Evolutionary conservation across 2,113 vertebrate genomes (phyloP).

Genomic region (Thunnus maccoyii): DNA sequence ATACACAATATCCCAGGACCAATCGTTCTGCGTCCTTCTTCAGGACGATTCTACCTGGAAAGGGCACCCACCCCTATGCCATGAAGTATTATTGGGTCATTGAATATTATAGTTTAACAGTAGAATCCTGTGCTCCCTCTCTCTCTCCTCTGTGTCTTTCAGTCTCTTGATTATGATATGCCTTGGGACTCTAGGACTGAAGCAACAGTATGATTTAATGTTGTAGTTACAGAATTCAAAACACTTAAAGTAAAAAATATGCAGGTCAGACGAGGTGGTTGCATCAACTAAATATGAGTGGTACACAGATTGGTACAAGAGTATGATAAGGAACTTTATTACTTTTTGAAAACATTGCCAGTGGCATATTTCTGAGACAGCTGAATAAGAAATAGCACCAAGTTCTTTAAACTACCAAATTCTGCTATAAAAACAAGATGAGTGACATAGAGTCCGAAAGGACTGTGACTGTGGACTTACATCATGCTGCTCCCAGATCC

Average conservation of each 20-base stretch:
- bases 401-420: constrained; percentile 50
- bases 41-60: too few species aligned
- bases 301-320: constrained; percentile 11
- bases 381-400: constrained; percentile 44
- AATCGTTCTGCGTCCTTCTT: too few species aligned
- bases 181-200: neutral
- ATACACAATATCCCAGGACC: too few species aligned
- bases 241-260: constrained; percentile 23
- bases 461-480: constrained; percentile 65
- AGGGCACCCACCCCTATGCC: too few species aligned
- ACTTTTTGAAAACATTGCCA: constrained; percentile 57
- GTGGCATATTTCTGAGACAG: constrained; percentile 29
- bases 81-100: constrained; percentile 22
- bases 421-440: constrained; percentile 42
- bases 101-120: neutral
- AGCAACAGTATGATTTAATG: constrained; percentile 20
- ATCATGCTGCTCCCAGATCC: constrained; percentile 67
- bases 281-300: constrained; percentile 6
- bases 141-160: neutral
- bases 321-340: constrained; percentile 27
- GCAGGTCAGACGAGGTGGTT: constrained; percentile 11
- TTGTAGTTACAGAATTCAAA: neutral
- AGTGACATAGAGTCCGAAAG: constrained; percentile 41
- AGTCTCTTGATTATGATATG: constrained; percentile 18
- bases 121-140: neutral